Conservation (phyloP, 2,888 invertebrate species). For the Vannuccia rotundouncinata region DNA sequence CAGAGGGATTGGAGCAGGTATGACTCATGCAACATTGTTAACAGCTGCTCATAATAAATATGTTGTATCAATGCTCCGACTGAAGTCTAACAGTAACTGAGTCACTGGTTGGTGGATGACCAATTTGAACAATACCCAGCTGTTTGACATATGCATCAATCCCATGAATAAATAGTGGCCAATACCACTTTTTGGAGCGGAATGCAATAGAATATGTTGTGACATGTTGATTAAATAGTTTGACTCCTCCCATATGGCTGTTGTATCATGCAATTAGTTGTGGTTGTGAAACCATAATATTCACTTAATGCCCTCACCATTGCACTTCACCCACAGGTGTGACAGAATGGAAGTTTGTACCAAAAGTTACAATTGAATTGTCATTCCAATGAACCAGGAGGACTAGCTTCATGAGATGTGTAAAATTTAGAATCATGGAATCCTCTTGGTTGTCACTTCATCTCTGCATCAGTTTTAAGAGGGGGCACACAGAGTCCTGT, state of each 20-base stretch:
- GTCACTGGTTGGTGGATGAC: background rate
- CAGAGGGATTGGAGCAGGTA: background rate
- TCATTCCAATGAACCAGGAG: constrained; percentile 7
- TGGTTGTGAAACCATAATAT: background rate
- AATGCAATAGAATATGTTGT: background rate
- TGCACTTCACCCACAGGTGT: constrained; percentile 13
- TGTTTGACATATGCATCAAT: constrained; percentile 17
- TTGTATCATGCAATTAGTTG: background rate
- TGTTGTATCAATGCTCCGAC: background rate
- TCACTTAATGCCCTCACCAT: no score
- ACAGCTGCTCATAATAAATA: background rate
- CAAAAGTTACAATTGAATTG: background rate
- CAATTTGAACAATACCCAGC: background rate
- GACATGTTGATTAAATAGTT: constrained; percentile 21
- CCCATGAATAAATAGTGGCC: background rate
- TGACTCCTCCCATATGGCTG: constrained; percentile 3
- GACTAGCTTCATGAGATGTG: background rate
- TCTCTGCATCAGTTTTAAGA: background rate
- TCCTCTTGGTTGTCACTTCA: background rate
- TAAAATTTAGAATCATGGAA: constrained; percentile 25
- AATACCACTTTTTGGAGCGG: constrained; percentile 17
- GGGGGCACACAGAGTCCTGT: background rate
- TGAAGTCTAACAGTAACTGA: background rate
- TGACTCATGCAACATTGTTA: constrained; percentile 24
- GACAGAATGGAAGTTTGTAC: constrained; percentile 15